Percentiles rank a stretch among this genome's conserved stretches.
Conservation (phyloP, 2,797 vertebrate genomes). For the Melanotaenia boesemani region DNA sequence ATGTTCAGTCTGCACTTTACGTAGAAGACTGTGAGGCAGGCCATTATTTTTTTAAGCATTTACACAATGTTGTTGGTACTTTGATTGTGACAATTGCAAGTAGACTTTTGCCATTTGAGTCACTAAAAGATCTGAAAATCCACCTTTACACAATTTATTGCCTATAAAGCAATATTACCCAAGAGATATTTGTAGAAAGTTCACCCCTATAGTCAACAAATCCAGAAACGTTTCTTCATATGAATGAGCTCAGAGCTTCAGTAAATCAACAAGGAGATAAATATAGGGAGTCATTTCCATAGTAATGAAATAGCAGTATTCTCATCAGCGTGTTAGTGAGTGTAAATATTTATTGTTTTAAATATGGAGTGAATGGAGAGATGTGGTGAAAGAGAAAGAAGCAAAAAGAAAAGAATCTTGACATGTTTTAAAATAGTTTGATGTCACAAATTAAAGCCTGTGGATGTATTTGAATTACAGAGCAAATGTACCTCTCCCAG, state of each 20-base stretch:
- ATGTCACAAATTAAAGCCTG: conserved; percentile 6
- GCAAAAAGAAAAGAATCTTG: conserved; percentile 13
- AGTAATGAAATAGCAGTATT: conserved; percentile 65
- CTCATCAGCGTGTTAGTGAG: conserved; percentile 62
- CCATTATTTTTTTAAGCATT: not conserved
- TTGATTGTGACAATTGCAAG: too few species aligned
- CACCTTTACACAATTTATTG: too few species aligned
- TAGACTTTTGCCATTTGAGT: too few species aligned
- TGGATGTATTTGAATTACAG: not conserved
- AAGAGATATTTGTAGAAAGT: conserved; percentile 11
- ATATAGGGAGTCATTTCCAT: conserved; percentile 71
- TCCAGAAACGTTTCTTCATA: conserved; percentile 34
- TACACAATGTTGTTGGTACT: not conserved
- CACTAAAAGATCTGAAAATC: too few species aligned
- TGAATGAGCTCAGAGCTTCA: conserved; percentile 33
- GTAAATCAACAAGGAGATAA: conserved; percentile 57
- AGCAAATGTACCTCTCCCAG: not conserved
- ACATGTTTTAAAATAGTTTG: conserved; percentile 1
- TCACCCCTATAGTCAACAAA: conserved; percentile 15
- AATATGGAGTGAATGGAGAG: conserved; percentile 26
- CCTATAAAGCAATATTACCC: too few species aligned
- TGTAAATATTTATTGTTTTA: conserved; percentile 72
- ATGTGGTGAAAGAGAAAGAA: conserved; percentile 5
- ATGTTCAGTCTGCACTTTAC: not conserved
- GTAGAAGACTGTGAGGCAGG: not conserved